These are phyloP conservation scores for Mustelus asterias DNA, from an alignment of 2,113 vertebrate genomes.

Conservation along the genomic window DNA sequence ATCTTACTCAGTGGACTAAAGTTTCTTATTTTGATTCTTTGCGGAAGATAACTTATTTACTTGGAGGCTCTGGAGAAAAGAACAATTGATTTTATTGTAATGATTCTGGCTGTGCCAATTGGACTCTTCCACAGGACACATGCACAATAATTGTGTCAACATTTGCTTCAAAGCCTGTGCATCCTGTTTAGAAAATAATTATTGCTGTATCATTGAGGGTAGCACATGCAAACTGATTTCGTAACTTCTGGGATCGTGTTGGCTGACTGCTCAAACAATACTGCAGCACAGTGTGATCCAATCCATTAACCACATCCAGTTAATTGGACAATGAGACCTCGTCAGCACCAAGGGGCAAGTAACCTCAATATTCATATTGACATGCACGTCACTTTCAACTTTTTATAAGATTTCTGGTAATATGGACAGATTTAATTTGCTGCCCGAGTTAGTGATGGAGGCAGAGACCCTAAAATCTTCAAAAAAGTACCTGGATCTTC, in stretches of 20 bases:
- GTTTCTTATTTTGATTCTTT: background rate
- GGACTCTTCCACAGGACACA: background rate
- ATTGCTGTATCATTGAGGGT: background rate
- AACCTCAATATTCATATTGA: background rate
- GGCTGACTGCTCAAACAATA: no score
- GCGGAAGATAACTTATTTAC: background rate
- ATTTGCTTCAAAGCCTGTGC: background rate
- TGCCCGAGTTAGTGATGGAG: no score
- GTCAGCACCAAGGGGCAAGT: background rate
- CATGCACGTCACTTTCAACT: background rate
- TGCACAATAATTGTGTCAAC: background rate
- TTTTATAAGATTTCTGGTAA: background rate
- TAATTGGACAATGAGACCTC: background rate
- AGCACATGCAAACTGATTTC: no score
- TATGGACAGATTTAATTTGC: no score
- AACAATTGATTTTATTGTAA: background rate
- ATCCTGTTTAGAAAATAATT: background rate
- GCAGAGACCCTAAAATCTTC: no score
- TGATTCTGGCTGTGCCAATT: background rate
- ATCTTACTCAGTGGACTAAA: background rate
- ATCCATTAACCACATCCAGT: background rate
- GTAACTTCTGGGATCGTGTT: background rate
- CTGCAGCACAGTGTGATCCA: background rate
- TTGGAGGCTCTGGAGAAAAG: background rate
- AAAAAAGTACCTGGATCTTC: no score